Evolutionary conservation across 2,888 invertebrate genomes (phyloP), one percentile per base, ranked within the genome.

Genomic region (Sturmia bella): DNA sequence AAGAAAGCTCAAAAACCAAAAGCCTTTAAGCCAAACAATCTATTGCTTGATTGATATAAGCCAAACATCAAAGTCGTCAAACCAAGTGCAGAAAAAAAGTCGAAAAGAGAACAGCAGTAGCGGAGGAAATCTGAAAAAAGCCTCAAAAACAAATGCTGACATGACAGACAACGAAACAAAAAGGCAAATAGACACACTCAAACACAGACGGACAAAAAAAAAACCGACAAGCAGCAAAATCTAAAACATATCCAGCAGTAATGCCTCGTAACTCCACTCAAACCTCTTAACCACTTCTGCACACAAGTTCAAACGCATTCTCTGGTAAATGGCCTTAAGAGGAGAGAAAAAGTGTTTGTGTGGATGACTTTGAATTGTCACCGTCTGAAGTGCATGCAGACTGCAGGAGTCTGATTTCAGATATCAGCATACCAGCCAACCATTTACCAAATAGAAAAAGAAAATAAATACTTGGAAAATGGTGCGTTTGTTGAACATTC

Each of bases 31-130:
- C 37, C 39, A 66, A 32, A 54, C 48, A 72, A 11, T 56, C 68
- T 77, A 57, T 50, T 69, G 56, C 48, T 32, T 68, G 76, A 73
- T 68, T 56, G 73, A 81, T 74, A 66, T 72, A 52, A 66, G 56
- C 11, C 77, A 56, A 63, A 61, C 27, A 61, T 56, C 21, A 19
- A 59, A 75, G 9, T 43, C 37, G 56, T 54, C 24, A 48, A 43
- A 32, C 43, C 19, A 39, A 1, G n/a, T 9, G 21, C 9, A 19
- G 12, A 48, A 17, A 50, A 57, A 64, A 41, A 41, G 41, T 59
- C 15, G 11, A 15, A 19, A 41, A 27, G 27, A 27, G 6, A 27
- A 27, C 3, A 43, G 19, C n/a, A 48, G 32, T 15, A 69, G 24
- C 21, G 63, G 12, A 15, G 43, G 17, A 1, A 15, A 63, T n/a